Evolutionary conservation across 2,888 invertebrate species (phyloP).

Genomic region (Magallana nippona): DNA sequence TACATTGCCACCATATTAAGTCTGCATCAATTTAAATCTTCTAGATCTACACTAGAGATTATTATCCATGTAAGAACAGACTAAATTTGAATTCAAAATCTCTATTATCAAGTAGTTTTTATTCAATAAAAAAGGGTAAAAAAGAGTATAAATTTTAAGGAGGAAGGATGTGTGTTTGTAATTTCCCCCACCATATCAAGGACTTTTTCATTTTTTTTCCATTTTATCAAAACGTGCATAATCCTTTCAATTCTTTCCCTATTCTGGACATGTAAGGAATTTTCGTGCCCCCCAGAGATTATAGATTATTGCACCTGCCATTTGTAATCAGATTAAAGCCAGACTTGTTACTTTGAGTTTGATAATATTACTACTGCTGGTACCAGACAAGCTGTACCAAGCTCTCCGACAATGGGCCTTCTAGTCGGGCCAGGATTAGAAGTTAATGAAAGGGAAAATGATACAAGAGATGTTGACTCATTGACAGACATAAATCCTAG

Average conservation of each 20-base stretch:
- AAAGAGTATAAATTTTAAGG: no score
- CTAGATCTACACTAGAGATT: background rate
- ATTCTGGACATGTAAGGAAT: background rate
- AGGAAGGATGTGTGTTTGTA: no score
- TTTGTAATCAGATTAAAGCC: slow-evolving; percentile 20
- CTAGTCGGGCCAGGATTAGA: background rate
- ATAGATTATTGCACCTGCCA: slow-evolving; percentile 5
- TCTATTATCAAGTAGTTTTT: background rate
- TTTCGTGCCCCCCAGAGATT: background rate
- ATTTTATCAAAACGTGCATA: background rate
- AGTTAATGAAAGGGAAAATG: background rate
- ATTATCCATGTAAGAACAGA: background rate
- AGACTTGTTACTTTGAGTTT: slow-evolving; percentile 6
- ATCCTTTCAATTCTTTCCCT: background rate
- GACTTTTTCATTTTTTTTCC: no score
- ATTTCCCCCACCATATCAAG: no score
- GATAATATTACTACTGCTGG: background rate
- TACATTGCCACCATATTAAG: background rate
- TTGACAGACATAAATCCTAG: no score
- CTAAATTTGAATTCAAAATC: background rate
- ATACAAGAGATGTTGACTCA: background rate
- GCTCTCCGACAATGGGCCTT: background rate
- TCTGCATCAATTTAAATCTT: background rate
- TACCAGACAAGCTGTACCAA: background rate
- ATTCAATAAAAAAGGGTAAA: no score